Evolutionary conservation across 2,888 invertebrate species (phyloP).

Genomic region (Reticulitermes lucifugus): DNA sequence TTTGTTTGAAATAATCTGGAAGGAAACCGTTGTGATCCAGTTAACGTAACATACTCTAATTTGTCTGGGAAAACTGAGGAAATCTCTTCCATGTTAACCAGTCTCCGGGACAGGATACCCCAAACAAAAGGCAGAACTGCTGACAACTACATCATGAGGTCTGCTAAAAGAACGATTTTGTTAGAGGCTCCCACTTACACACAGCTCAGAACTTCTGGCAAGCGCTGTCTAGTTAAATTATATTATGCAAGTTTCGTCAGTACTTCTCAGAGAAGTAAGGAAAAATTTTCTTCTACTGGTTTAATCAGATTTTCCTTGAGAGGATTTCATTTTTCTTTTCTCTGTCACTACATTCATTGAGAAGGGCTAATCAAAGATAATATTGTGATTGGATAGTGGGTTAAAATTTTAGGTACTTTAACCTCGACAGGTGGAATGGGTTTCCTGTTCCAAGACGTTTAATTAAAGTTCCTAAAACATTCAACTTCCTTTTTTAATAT

Average conservation of each 20-base stretch:
- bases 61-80: too few relatives aligned
- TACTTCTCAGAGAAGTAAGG: not conserved
- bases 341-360: not conserved
- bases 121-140: too few relatives aligned
- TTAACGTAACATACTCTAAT: too few relatives aligned
- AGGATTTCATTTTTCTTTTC: not conserved
- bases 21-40: too few relatives aligned
- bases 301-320: not conserved
- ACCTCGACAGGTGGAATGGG: not conserved
- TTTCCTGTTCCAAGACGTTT: not conserved
- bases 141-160: too few relatives aligned
- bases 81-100: too few relatives aligned
- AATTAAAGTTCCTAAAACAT: not conserved
- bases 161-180: too few relatives aligned
- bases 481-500: not conserved
- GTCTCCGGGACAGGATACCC: too few relatives aligned
- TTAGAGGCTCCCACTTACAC: too few relatives aligned
- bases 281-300: not conserved
- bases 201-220: not conserved
- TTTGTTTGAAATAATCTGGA: too few relatives aligned
- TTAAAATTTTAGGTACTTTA: not conserved
- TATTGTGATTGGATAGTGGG: constrained; percentile 6
- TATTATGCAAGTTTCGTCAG: not conserved
- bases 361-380: not conserved
- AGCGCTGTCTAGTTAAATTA: not conserved